phyloP scores from a whole-genome alignment of 2,113 vertebrate genomes.

The Oxyura jamaicensis region DNA sequence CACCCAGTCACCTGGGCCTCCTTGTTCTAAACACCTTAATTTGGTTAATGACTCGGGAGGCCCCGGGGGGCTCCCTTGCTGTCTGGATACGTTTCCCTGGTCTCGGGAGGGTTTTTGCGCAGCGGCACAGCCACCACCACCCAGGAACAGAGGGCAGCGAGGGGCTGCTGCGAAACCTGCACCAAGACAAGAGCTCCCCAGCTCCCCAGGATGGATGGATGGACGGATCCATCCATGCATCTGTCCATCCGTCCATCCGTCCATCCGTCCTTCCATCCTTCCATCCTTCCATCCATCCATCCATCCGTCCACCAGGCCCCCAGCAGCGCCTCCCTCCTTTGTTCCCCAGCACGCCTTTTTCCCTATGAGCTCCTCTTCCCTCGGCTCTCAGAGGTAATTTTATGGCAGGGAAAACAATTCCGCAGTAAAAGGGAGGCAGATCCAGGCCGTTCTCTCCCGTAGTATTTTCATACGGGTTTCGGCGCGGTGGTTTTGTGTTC shows the following conservation, averaged over 20 bases:
- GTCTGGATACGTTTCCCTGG: neutral
- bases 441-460: neutral
- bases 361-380: slow-evolving; percentile 16
- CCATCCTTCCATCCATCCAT: neutral
- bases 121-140: neutral
- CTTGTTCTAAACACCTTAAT: slow-evolving; percentile 23
- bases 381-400: slow-evolving; percentile 3
- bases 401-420: slow-evolving; percentile 20
- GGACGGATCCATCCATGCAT: neutral
- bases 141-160: neutral
- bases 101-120: neutral
- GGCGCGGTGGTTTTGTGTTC: neutral
- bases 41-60: slow-evolving; percentile 40
- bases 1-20: slow-evolving; percentile 27
- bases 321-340: slow-evolving; percentile 58
- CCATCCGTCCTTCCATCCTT: neutral
- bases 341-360: neutral
- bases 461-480: neutral
- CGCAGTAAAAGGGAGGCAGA: slow-evolving; percentile 3
- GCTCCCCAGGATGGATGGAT: too few relatives aligned
- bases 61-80: neutral
- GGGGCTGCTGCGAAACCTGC: neutral
- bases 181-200: neutral
- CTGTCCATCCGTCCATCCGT: neutral
- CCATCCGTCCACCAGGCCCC: neutral